A percentile compares a stretch with the other conserved stretches of the same genome.
These are phyloP conservation scores for Drusus annulatus DNA, from an alignment of 1,140 invertebrate genomes.

Conservation along the genomic window DNA sequence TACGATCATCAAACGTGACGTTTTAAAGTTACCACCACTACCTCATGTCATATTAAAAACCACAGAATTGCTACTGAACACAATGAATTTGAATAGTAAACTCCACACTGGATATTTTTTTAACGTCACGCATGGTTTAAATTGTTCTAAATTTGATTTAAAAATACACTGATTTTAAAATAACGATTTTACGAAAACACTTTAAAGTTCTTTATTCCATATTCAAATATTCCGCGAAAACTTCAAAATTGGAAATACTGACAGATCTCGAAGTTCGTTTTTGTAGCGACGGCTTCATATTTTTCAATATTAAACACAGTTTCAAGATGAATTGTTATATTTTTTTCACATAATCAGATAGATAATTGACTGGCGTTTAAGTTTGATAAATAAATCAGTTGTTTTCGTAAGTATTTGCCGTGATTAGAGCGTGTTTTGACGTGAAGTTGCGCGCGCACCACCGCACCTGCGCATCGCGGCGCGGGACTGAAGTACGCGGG, in stretches of 20 bases:
- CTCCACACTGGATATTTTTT: neutral
- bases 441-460: slow-evolving; percentile 45
- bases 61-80: neutral
- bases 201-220: neutral
- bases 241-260: neutral
- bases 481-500: slow-evolving; percentile 36
- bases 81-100: neutral
- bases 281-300: neutral
- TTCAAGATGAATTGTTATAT: neutral
- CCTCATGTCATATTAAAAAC: slow-evolving; percentile 32
- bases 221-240: slow-evolving; percentile 16
- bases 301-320: neutral
- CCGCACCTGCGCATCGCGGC: slow-evolving; percentile 48
- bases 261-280: neutral
- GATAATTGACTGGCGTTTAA: neutral
- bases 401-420: slow-evolving; percentile 34
- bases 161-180: neutral
- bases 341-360: neutral
- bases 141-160: neutral
- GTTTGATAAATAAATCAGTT: neutral
- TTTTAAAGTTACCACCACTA: neutral
- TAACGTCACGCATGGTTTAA: neutral
- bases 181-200: neutral
- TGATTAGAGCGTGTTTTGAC: slow-evolving; percentile 5
- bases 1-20: slow-evolving; percentile 15